These are phyloP conservation scores for Lepeophtheirus salmonis DNA, from an alignment of 1,140 invertebrate species.

Conservation along the genomic window DNA sequence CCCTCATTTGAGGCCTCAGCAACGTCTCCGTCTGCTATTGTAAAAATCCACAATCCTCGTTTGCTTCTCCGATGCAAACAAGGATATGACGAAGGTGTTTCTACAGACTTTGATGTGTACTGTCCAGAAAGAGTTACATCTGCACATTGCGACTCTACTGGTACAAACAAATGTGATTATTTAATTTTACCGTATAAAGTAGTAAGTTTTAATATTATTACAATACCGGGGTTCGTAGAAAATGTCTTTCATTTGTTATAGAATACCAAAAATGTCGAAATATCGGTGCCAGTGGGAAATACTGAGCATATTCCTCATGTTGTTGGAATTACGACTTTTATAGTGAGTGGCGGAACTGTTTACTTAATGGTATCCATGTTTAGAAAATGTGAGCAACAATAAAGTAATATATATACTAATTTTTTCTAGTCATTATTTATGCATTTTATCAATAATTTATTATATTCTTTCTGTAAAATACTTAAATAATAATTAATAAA, in stretches of 20 bases:
- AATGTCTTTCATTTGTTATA: neutral
- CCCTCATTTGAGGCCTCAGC: neutral
- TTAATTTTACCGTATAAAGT: neutral
- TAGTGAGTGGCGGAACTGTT: constrained; percentile 1
- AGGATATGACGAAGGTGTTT: no score
- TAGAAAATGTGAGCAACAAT: no score
- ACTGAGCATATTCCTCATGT: neutral
- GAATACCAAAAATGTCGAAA: neutral
- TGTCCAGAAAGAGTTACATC: neutral
- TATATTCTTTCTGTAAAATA: no score
- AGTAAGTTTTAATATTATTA: neutral
- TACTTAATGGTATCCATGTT: neutral
- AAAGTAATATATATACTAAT: no score
- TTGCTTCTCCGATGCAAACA: neutral
- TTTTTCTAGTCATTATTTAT: no score
- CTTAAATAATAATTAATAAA: no score
- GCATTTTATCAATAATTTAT: no score
- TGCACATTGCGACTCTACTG: constrained; percentile 1
- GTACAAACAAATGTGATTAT: constrained; percentile 4
- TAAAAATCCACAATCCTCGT: constrained; percentile 11
- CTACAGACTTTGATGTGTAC: neutral
- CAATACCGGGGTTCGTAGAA: neutral
- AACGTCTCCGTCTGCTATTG: neutral
- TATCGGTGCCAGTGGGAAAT: constrained; percentile 9
- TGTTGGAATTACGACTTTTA: constrained; percentile 1